Evolutionary conservation across 2,797 vertebrate genomes (phyloP).

Genomic region (Ctenochaetus hawaiiensis): DNA sequence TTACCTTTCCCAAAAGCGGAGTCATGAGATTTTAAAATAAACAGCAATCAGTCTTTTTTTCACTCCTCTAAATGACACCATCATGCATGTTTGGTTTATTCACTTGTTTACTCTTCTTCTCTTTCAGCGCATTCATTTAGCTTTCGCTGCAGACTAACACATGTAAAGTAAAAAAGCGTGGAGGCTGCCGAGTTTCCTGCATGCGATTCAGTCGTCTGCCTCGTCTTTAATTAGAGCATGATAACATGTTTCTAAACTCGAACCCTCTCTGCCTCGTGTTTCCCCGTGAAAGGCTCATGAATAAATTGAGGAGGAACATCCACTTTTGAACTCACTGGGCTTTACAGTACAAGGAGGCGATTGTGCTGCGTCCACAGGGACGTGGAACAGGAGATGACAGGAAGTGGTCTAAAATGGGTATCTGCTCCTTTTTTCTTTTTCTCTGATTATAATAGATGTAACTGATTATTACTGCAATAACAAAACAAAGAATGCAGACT

Average conservation of each 20-base stretch:
- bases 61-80: slow-evolving; percentile 51
- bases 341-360: slow-evolving; percentile 53
- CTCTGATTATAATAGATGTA: slow-evolving; percentile 2
- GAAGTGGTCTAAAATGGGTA: slow-evolving; percentile 44
- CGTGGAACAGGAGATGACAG: slow-evolving; percentile 46
- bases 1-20: slow-evolving; percentile 55
- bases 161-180: slow-evolving; percentile 24
- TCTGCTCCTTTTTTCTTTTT: slow-evolving; percentile 24
- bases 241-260: slow-evolving; percentile 66
- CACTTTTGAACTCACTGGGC: slow-evolving; percentile 72
- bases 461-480: not conserved
- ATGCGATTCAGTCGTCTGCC: slow-evolving; percentile 29
- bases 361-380: slow-evolving; percentile 19
- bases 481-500: not conserved
- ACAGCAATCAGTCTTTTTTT: slow-evolving; percentile 61
- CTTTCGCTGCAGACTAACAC: slow-evolving; percentile 23
- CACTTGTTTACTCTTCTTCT: slow-evolving; percentile 34
- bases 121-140: slow-evolving; percentile 48
- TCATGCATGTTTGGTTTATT: slow-evolving; percentile 50
- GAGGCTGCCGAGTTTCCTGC: slow-evolving; percentile 16
- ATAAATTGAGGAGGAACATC: slow-evolving; percentile 74
- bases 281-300: slow-evolving; percentile 68
- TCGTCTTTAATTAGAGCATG: slow-evolving; percentile 71
- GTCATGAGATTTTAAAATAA: slow-evolving; percentile 53
- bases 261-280: slow-evolving; percentile 47